Base-by-base conservation (phyloP, 2,113 vertebrate genomes). In the Lanius ludovicianus region DNA sequence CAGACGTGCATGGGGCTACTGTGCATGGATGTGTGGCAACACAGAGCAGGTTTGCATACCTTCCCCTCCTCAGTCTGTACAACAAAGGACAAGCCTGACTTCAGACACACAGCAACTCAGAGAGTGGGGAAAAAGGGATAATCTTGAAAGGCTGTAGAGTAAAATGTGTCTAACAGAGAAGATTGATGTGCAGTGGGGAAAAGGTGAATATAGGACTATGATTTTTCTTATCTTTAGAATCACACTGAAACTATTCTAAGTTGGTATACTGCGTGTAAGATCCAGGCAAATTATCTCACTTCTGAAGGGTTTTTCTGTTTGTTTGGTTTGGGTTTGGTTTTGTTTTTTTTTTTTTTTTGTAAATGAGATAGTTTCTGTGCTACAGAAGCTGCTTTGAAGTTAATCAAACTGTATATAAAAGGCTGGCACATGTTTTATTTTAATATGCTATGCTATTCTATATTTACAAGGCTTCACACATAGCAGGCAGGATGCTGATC, bases 1-100 rank as follows among this genome's bases (percentile, higher is more conserved):
- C 2, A 2, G 31, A 57, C 10, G 2, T 15, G 5, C 7, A 2
- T 3, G 3, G 15, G 16, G 3, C 25, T 71, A 13, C 20, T 11
- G 23, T 37, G 64, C 3, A 23, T 6, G 25, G 7, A 10, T 15
- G 4, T 13, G 6, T 25, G 19, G 23, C 56, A 83, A n/a, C 8
- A 28, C 18, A 46, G 28, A 49, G 5, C 19, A 15, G 0, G 3
- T 47, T 85, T 59, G 49, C 39, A 12, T 14, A 53, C 2, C 2
- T 57, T 16, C 27, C 10, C 16, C 24, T 74, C 27, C 25, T 56
- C 24, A 44, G n/a, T 7, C 33, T 44, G 56, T 24, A 64, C 39
- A 84, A 37, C 23, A 47, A 90, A 70, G 42, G 28, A 53, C 13
- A 15, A 0, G 7, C 35, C 49, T 69, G 30, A 13, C 41, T 59